These are phyloP conservation scores for Vipera ursinii DNA, from an alignment of 2,797 vertebrate genomes.

Conservation along the genomic window DNA sequence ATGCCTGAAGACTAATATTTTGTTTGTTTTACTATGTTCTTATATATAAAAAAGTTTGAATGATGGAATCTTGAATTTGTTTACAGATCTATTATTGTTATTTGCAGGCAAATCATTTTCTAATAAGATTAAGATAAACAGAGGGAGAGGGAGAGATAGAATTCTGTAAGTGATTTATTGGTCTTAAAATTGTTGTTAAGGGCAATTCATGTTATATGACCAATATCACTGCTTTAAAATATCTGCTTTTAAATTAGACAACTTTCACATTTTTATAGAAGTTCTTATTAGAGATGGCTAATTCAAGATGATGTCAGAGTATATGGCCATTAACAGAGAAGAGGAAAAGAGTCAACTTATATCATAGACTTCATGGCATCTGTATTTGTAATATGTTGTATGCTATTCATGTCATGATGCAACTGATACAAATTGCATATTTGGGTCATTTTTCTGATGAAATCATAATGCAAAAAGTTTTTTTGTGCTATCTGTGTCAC, in stretches of 20 bases:
- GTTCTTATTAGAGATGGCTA: neutral
- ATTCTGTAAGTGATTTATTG: slow-evolving; percentile 14
- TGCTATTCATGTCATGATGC: neutral
- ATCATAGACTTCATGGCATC: neutral
- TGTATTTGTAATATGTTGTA: neutral
- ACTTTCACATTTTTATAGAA: neutral
- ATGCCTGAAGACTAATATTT: slow-evolving; percentile 49
- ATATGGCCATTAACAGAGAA: neutral
- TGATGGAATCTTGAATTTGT: slow-evolving; percentile 25
- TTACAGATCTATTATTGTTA: slow-evolving; percentile 33
- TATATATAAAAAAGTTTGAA: slow-evolving; percentile 50
- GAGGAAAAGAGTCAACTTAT: neutral
- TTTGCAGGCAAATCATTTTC: slow-evolving; percentile 43
- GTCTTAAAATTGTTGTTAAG: slow-evolving; percentile 17
- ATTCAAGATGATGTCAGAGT: neutral
- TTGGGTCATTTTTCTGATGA: neutral
- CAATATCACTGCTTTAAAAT: slow-evolving; percentile 25
- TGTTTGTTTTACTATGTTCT: slow-evolving; percentile 39
- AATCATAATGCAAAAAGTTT: neutral
- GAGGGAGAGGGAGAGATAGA: slow-evolving; percentile 14
- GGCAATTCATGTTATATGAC: slow-evolving; percentile 2
- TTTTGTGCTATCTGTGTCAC: neutral
- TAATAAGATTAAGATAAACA: slow-evolving; percentile 27
- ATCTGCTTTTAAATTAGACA: slow-evolving; percentile 30
- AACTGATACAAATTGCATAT: neutral